Conservation (phyloP, 2,888 invertebrate genomes). For the Drosophila hamatofila region DNA sequence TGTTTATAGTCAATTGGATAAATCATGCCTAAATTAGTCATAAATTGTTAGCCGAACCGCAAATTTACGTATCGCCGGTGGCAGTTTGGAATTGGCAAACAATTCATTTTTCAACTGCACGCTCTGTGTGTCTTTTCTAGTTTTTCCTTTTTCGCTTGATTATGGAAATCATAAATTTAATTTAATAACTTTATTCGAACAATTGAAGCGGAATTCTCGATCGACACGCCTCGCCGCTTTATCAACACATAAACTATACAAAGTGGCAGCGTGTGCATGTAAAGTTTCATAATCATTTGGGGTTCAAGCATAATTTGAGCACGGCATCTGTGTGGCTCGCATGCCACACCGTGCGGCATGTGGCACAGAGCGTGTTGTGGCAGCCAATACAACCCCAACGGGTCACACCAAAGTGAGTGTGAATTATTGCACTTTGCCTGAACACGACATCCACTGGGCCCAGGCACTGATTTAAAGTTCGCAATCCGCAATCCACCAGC, state of each 20-base stretch:
- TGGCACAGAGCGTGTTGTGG: conserved; percentile 58
- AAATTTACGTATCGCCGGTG: conserved; percentile 59
- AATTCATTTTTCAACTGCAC: conserved; percentile 63
- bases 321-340: conserved; percentile 26
- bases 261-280: conserved; percentile 71
- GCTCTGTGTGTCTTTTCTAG: conserved; percentile 17
- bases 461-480: neutral
- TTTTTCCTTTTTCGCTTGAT: conserved; percentile 21
- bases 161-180: conserved; percentile 68
- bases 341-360: conserved; percentile 55
- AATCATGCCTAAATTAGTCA: conserved; percentile 75
- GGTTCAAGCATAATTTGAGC: conserved; percentile 47
- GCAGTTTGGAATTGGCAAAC: conserved; percentile 60
- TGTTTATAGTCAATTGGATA: conserved; percentile 68
- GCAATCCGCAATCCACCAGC: no score
- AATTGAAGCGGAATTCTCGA: conserved; percentile 40
- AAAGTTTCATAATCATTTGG: conserved; percentile 69
- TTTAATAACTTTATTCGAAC: conserved; percentile 70
- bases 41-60: conserved; percentile 58
- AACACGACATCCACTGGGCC: conserved; percentile 67
- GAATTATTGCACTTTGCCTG: conserved; percentile 79
- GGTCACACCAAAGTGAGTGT: conserved; percentile 71
- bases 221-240: conserved; percentile 41
- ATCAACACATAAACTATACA: conserved; percentile 68
- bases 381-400: conserved; percentile 69